These are phyloP conservation scores for Dysdera silvatica DNA, from an alignment of 1,140 invertebrate species.

Conservation along the genomic window DNA sequence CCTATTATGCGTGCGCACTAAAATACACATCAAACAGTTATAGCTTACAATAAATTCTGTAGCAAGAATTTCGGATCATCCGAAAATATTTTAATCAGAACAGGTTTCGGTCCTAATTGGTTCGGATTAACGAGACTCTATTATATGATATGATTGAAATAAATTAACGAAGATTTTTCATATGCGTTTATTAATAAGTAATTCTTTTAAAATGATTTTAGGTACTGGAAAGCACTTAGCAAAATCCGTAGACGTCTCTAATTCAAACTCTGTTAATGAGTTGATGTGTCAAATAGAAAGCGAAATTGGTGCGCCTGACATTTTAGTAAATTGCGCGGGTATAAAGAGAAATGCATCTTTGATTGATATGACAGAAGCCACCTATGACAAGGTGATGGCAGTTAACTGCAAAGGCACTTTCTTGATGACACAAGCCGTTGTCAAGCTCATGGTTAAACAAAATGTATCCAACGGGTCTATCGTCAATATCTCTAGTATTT, in stretches of 20 bases:
- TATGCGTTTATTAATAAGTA: no score
- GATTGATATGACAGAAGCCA: conserved; percentile 63
- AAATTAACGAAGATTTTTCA: no score
- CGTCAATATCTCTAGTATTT: conserved; percentile 78
- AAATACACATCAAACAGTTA: no score
- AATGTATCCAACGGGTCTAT: conserved; percentile 52
- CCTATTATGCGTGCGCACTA: no score
- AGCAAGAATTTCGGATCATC: no score
- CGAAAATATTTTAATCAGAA: no score
- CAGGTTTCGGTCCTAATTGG: no score
- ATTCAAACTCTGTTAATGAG: conserved; percentile 52
- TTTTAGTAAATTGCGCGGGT: conserved; percentile 82
- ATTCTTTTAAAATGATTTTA: no score
- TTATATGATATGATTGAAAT: no score
- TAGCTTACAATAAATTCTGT: no score
- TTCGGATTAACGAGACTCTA: no score
- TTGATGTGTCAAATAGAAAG: conserved; percentile 51
- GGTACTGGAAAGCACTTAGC: conserved; percentile 42
- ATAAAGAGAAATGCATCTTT: conserved; percentile 75
- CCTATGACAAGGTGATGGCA: conserved; percentile 72
- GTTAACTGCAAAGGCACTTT: conserved; percentile 73
- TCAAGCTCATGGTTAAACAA: conserved; percentile 26
- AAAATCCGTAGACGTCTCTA: conserved; percentile 59
- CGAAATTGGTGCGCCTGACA: conserved; percentile 59
- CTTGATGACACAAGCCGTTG: conserved; percentile 31